Conservation (phyloP, 2,113 vertebrate genomes). For the Coreoperca whiteheadi region DNA sequence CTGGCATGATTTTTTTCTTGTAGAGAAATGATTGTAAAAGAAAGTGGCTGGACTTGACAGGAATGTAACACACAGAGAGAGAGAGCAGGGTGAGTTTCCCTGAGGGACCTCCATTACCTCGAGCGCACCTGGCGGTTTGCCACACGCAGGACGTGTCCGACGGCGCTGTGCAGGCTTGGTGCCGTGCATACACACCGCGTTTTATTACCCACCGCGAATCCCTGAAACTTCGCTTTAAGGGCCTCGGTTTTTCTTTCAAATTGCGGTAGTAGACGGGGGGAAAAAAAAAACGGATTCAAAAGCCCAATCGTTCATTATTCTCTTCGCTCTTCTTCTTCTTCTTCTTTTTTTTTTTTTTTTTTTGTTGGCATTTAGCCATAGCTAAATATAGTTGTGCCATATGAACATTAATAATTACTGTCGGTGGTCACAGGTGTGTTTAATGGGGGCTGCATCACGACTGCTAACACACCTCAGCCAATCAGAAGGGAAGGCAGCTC, state of each 20-base stretch:
- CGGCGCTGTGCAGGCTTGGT: slow-evolving; percentile 23
- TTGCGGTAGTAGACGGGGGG: neutral
- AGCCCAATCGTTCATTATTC: neutral
- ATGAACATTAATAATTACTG: slow-evolving; percentile 15
- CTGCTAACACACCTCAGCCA: slow-evolving; percentile 20
- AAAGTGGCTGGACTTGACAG: slow-evolving; percentile 41
- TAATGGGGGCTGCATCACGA: slow-evolving; percentile 18
- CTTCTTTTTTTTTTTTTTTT: neutral
- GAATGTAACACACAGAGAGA: neutral
- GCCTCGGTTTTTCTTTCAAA: neutral
- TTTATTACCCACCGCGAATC: neutral
- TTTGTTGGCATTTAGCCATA: neutral
- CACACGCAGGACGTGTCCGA: slow-evolving; percentile 60
- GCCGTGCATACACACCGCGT: neutral
- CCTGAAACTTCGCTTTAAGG: neutral
- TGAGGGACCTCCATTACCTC: slow-evolving; percentile 57
- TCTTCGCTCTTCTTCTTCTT: too few species aligned
- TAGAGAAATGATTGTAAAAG: neutral
- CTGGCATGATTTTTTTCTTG: neutral
- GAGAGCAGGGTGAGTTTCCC: slow-evolving; percentile 45
- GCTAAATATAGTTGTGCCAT: neutral
- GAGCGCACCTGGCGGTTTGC: slow-evolving; percentile 71
- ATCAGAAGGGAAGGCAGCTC: neutral
- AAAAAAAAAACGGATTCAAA: neutral
- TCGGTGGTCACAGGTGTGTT: slow-evolving; percentile 46